phyloP scores from a whole-genome alignment of 1,140 invertebrate species.

The Venturia canescens region DNA sequence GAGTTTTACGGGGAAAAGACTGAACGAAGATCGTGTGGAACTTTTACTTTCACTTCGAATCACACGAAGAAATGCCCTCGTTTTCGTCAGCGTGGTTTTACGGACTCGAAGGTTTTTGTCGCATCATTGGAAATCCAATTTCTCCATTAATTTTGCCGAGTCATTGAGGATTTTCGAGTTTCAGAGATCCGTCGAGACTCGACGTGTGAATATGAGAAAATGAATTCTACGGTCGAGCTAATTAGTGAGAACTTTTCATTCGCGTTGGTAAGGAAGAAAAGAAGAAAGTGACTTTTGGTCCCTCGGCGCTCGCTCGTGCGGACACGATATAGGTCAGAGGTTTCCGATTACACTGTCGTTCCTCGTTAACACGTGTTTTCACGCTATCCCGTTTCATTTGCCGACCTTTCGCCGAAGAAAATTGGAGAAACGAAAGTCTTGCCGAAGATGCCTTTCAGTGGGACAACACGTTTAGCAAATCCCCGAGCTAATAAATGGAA shows the following conservation, averaged over 20 bases:
- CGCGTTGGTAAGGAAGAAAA: background rate
- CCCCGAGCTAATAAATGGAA: background rate
- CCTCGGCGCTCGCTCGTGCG: background rate
- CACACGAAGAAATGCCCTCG: too few relatives aligned
- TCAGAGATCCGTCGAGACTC: too few relatives aligned
- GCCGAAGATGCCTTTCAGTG: background rate
- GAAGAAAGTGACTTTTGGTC: background rate
- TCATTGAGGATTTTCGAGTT: too few relatives aligned
- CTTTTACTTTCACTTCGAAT: background rate
- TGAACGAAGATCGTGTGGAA: background rate
- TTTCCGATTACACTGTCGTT: slow-evolving; percentile 10
- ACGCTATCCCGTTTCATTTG: slow-evolving; percentile 27
- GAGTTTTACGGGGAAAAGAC: background rate
- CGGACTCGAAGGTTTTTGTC: too few relatives aligned
- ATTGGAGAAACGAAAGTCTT: background rate
- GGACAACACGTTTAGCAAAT: background rate
- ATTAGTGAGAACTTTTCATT: background rate
- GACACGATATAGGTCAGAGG: background rate
- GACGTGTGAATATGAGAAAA: background rate
- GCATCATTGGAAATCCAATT: too few relatives aligned
- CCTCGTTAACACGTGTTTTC: slow-evolving; percentile 47
- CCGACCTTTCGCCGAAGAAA: slow-evolving; percentile 45
- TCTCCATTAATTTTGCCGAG: too few relatives aligned
- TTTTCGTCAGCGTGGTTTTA: too few relatives aligned
- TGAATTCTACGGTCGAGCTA: background rate